These are phyloP conservation scores for Periplaneta americana DNA, from an alignment of 1,140 invertebrate genomes.

Conservation along the genomic window DNA sequence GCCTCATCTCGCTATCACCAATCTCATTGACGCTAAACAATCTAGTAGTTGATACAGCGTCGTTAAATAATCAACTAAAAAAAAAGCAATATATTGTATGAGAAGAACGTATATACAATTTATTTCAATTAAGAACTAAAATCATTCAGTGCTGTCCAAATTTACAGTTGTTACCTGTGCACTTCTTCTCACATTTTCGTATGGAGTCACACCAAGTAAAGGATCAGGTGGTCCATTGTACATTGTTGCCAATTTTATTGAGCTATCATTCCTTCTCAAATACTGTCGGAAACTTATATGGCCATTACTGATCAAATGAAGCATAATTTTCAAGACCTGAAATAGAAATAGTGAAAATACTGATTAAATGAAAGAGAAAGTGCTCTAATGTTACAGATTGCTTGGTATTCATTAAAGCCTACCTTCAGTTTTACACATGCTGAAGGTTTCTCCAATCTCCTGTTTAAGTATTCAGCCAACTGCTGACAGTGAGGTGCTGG, in stretches of 20 bases:
- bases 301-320: constrained; percentile 8
- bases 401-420: not conserved
- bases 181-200: constrained; percentile 1
- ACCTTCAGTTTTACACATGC: constrained; percentile 13
- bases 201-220: not conserved
- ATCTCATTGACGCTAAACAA: too few relatives aligned
- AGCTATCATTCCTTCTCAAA: constrained; percentile 13
- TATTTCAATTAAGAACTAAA: too few relatives aligned
- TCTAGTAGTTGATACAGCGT: too few relatives aligned
- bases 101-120: too few relatives aligned
- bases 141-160: too few relatives aligned
- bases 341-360: not conserved
- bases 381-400: not conserved
- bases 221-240: constrained; percentile 8
- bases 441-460: constrained; percentile 1
- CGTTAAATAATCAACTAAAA: too few relatives aligned
- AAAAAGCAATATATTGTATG: too few relatives aligned
- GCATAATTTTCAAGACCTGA: constrained; percentile 20
- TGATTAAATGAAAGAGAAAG: not conserved
- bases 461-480: not conserved
- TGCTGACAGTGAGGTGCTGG: not conserved
- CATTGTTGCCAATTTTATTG: constrained; percentile 12
- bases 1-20: too few relatives aligned
- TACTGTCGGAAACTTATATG: constrained; percentile 1
- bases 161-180: constrained; percentile 5